Evolutionary conservation across 2,888 invertebrate species (phyloP).

Genomic region (Lottia gigantea): DNA sequence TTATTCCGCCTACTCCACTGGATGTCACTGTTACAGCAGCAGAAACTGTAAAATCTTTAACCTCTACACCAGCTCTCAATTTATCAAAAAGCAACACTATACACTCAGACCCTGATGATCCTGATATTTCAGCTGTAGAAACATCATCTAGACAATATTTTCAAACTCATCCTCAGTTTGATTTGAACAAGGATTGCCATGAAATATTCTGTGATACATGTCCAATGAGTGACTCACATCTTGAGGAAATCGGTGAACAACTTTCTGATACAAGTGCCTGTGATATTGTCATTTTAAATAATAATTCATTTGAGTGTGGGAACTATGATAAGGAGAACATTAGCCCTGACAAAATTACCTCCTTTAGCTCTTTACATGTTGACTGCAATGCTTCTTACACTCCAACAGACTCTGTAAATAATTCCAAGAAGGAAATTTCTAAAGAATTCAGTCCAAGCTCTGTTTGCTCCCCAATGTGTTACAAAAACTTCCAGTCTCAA

Average conservation of each 20-base stretch:
- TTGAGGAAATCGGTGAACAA: no score
- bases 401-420: background rate
- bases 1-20: background rate
- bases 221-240: no score
- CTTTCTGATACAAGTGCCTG: no score
- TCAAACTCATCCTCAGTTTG: background rate
- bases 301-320: no score
- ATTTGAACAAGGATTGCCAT: background rate
- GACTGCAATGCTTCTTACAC: background rate
- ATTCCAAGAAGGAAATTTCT: no score
- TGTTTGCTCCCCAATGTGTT: constrained; percentile 1
- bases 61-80: background rate
- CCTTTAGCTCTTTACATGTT: constrained; percentile 1
- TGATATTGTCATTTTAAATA: background rate
- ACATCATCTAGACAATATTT: background rate
- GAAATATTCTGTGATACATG: background rate
- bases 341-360: background rate
- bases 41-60: background rate
- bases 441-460: background rate
- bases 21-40: background rate
- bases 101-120: background rate
- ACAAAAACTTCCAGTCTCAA: constrained; percentile 1
- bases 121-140: background rate
- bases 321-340: constrained; percentile 3
- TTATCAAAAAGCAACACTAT: background rate